phyloP scores from a whole-genome alignment of 2,113 vertebrate genomes.

The Oceanodroma tethys region DNA sequence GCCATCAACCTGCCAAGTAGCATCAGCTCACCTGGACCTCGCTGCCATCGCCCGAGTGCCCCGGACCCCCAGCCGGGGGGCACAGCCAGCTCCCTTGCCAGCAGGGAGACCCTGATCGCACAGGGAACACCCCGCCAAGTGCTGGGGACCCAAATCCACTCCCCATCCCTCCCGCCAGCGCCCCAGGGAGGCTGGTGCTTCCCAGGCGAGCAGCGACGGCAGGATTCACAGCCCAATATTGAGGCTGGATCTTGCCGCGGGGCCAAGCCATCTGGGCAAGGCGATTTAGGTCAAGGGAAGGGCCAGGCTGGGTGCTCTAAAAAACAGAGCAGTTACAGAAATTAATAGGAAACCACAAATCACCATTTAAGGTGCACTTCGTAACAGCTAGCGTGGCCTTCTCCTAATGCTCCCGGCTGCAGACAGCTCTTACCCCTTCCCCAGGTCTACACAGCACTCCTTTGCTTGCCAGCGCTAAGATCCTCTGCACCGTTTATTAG shows the following conservation, averaged over 20 bases:
- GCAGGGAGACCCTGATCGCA: fast-evolving
- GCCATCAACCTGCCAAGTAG: neutral
- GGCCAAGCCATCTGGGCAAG: neutral
- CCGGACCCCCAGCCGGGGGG: neutral
- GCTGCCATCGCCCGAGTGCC: neutral
- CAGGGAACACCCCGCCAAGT: neutral
- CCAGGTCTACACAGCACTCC: neutral
- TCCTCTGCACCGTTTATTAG: neutral
- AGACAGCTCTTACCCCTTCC: neutral
- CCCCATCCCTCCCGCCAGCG: neutral
- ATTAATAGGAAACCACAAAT: neutral
- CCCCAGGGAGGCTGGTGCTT: neutral
- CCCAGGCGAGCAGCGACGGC: fast-evolving
- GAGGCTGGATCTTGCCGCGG: neutral
- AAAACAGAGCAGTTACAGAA: neutral
- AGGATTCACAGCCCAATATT: fast-evolving
- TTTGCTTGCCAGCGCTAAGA: conserved; percentile 20
- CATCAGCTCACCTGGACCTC: fast-evolving
- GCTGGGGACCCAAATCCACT: neutral
- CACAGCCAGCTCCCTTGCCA: neutral
- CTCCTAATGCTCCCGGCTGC: neutral
- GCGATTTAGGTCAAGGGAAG: neutral
- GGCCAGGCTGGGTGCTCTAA: neutral
- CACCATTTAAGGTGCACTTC: neutral
- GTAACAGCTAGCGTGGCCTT: neutral